A percentile compares a stretch with the other conserved stretches of the same genome.
These are phyloP conservation scores for Euproctis similis DNA, from an alignment of 2,888 invertebrate genomes.

Conservation along the genomic window DNA sequence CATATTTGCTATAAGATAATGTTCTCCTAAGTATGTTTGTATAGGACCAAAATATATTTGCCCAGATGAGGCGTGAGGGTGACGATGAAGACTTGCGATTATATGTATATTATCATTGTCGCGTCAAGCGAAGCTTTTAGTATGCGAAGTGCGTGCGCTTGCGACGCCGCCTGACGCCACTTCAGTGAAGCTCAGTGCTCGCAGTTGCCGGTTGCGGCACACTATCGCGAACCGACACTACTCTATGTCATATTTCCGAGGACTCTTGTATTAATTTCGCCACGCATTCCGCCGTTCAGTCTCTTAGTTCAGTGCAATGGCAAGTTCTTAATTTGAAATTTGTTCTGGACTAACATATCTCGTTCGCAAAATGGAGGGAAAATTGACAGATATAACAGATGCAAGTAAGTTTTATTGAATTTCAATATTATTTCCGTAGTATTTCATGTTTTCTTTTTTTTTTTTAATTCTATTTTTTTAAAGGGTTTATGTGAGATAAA, in stretches of 20 bases:
- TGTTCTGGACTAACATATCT: conserved; percentile 23
- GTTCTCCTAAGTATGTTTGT: conserved; percentile 43
- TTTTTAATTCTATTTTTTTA: no score
- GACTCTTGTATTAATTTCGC: conserved; percentile 48
- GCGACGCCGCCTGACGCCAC: conserved; percentile 63
- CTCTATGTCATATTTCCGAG: conserved; percentile 43
- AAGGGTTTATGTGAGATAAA: no score
- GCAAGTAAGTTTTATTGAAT: conserved; percentile 36
- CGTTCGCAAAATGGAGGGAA: conserved; percentile 29
- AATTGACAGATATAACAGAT: conserved; percentile 33
- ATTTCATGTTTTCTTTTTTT: no score
- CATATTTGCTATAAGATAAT: conserved; percentile 58
- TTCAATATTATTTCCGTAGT: conserved; percentile 1
- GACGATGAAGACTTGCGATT: conserved; percentile 49
- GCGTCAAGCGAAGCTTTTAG: conserved; percentile 60
- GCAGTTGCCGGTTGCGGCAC: conserved; percentile 33
- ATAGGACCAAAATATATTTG: conserved; percentile 51
- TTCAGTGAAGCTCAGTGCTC: no score
- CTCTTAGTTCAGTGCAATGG: conserved; percentile 58
- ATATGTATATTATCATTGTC: no score
- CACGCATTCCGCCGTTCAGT: conserved; percentile 52
- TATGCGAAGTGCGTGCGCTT: conserved; percentile 67
- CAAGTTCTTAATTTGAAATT: conserved; percentile 36
- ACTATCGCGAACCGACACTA: conserved; percentile 46
- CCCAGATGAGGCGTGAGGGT: conserved; percentile 53